phyloP scores from a whole-genome alignment of 2,797 vertebrate genomes.

The Loris lydekkerianus region DNA sequence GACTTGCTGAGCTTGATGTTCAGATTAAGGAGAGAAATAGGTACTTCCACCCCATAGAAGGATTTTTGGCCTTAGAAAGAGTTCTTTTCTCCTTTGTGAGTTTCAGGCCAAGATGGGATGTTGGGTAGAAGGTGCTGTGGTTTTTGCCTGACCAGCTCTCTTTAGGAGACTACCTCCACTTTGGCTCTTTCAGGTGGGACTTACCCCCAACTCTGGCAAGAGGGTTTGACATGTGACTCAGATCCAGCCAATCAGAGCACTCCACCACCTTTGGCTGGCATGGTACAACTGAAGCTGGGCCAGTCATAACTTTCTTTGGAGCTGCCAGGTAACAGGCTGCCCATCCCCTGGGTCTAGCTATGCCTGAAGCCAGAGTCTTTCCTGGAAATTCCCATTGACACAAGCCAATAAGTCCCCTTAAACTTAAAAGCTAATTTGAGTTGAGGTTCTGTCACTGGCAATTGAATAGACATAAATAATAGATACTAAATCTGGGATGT shows the following conservation, averaged over 20 bases:
- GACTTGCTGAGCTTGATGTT: conserved; percentile 18
- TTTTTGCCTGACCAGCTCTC: not conserved
- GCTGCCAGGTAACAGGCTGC: not conserved
- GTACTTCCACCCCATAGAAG: not conserved
- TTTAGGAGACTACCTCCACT: not conserved
- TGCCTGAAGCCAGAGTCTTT: not conserved
- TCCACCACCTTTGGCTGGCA: not conserved
- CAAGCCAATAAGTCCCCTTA: not conserved
- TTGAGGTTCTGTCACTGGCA: not conserved
- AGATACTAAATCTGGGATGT: not conserved
- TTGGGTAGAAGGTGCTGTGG: not conserved
- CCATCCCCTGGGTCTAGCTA: not conserved
- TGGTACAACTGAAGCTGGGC: not conserved
- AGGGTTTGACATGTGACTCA: not conserved
- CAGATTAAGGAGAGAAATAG: conserved; percentile 45
- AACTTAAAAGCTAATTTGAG: not conserved
- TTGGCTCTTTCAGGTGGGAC: not conserved
- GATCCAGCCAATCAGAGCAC: conserved; percentile 8
- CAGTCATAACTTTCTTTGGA: not conserved
- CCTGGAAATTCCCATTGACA: not conserved
- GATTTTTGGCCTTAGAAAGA: not conserved
- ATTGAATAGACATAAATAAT: not conserved
- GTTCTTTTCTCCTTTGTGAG: not conserved
- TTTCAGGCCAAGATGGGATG: not conserved
- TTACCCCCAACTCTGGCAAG: not conserved